phyloP scores from a whole-genome alignment of 2,797 vertebrate genomes.

The Pelochelys cantorii region DNA sequence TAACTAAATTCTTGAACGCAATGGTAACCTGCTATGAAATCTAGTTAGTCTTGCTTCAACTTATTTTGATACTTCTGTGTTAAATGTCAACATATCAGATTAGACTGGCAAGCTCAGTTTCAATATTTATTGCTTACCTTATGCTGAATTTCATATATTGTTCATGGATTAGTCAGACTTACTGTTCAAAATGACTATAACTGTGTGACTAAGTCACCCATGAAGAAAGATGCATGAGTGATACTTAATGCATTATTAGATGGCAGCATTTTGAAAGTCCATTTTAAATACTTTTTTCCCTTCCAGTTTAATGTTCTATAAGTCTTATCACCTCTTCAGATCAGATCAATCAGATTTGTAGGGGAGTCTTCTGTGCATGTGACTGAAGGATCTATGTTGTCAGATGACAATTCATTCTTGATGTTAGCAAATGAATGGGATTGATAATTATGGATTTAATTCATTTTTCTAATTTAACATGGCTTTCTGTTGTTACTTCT shows the following conservation, averaged over 20 bases:
- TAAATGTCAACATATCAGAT: constrained; percentile 6
- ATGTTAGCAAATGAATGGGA: neutral
- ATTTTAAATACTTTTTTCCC: neutral
- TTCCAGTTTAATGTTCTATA: neutral
- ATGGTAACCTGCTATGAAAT: constrained; percentile 12
- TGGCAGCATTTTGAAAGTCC: neutral
- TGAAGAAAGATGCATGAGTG: neutral
- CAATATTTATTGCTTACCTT: constrained; percentile 20
- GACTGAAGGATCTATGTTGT: constrained; percentile 2
- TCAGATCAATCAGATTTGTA: neutral
- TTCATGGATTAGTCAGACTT: neutral
- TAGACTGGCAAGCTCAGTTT: constrained; percentile 20
- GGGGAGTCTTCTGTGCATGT: neutral
- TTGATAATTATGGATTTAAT: neutral
- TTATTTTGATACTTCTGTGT: constrained; percentile 35
- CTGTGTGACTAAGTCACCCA: neutral
- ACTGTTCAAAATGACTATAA: constrained; percentile 4
- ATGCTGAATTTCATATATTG: constrained; percentile 6
- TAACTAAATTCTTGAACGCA: neutral
- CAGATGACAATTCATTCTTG: accelerated
- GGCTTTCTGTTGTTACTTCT: neutral
- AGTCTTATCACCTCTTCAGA: neutral
- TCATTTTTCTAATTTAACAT: neutral
- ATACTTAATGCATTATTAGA: neutral
- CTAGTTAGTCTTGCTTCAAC: constrained; percentile 14